Conservation (phyloP, 2,888 invertebrate genomes). For the Callyntrura sp. region DNA sequence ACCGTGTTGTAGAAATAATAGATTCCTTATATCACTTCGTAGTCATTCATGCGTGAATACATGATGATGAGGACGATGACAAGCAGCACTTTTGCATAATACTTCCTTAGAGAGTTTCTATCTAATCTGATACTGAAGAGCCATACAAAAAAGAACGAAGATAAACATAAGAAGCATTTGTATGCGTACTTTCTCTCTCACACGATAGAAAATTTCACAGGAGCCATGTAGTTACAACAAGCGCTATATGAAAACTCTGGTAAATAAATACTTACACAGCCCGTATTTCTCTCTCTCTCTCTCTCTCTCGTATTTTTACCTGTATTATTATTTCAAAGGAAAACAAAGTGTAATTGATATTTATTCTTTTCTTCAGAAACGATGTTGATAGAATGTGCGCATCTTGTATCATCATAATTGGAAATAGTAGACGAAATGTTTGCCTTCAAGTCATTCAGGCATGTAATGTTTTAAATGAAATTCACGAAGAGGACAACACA, state of each 20-base stretch:
- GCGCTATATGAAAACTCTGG: background rate
- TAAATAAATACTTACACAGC: slow-evolving; percentile 20
- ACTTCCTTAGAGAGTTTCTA: background rate
- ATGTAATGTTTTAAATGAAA: slow-evolving; percentile 1
- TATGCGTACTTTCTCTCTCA: background rate
- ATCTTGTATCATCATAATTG: slow-evolving; percentile 5
- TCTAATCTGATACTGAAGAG: background rate
- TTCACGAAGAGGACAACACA: background rate
- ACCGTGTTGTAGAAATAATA: background rate
- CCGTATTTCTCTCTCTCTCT: background rate
- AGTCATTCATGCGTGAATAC: slow-evolving; percentile 30
- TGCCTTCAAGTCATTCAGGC: slow-evolving; percentile 32
- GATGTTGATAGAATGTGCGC: slow-evolving; percentile 13
- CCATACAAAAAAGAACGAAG: background rate
- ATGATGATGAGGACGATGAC: slow-evolving; percentile 24
- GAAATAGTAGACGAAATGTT: background rate
- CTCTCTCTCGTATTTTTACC: slow-evolving; percentile 1
- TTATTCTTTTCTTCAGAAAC: slow-evolving; percentile 7
- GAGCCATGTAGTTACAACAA: slow-evolving; percentile 20
- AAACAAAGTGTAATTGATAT: slow-evolving; percentile 45
- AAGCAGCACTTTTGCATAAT: slow-evolving; percentile 37
- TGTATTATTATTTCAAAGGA: slow-evolving; percentile 18
- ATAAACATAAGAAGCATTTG: background rate
- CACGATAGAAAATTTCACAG: background rate
- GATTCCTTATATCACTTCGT: slow-evolving; percentile 47